These are phyloP conservation scores for Porphyrio hochstetteri DNA, from an alignment of 2,113 vertebrate species.

Conservation along the genomic window DNA sequence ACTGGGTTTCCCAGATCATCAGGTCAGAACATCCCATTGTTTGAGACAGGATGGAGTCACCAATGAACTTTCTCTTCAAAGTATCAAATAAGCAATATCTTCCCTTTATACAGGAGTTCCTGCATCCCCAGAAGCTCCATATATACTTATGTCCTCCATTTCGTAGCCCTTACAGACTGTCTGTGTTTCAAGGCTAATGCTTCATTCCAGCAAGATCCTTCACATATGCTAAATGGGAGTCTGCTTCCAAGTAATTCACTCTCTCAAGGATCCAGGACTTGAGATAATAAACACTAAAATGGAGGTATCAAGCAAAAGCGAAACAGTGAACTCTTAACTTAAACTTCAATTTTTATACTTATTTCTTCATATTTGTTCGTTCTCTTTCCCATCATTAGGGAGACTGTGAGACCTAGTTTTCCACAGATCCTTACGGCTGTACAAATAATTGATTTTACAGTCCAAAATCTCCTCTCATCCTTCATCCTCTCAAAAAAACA, in stretches of 20 bases:
- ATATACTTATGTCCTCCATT: not conserved
- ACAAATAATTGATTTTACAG: slow-evolving; percentile 70
- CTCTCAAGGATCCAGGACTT: slow-evolving; percentile 20
- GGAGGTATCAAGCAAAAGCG: slow-evolving; percentile 30
- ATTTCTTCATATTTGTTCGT: slow-evolving; percentile 22
- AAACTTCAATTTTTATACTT: slow-evolving; percentile 34
- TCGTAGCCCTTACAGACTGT: not conserved
- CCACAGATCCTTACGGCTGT: slow-evolving; percentile 42
- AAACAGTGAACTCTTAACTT: slow-evolving; percentile 40
- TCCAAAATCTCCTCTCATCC: slow-evolving; percentile 50
- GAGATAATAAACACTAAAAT: slow-evolving; percentile 64
- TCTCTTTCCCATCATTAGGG: slow-evolving; percentile 55
- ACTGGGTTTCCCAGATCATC: not conserved
- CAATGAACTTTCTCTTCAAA: not conserved
- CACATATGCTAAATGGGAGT: slow-evolving; percentile 27
- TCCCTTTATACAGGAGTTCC: not conserved
- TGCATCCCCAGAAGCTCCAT: not conserved
- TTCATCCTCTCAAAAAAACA: slow-evolving; percentile 4
- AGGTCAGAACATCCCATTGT: not conserved
- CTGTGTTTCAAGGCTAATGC: not conserved
- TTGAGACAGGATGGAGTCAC: not conserved
- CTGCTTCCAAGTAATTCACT: slow-evolving; percentile 8
- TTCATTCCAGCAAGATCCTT: slow-evolving; percentile 41
- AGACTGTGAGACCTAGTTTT: slow-evolving; percentile 43
- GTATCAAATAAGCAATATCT: not conserved